Evolutionary conservation across 2,113 vertebrate species (phyloP), one percentile per base, ranked within the genome.

Genomic region (Serinus canaria): DNA sequence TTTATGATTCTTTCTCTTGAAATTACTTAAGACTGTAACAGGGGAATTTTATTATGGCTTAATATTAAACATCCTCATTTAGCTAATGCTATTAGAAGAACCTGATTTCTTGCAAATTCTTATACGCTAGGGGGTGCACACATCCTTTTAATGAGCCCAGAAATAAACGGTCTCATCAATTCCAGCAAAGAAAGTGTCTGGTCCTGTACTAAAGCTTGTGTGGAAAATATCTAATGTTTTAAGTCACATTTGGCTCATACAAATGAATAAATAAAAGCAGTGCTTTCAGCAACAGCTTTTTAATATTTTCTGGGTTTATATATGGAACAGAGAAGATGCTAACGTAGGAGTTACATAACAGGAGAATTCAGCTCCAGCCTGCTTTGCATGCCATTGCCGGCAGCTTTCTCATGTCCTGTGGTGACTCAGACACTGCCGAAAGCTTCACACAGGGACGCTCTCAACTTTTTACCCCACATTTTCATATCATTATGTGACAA

Each of bases 71-170:
- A 87, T 49, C 50, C 41, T 93, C 44, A 30, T 58, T 84, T 52
- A 66, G 43, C 63, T 79, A 52, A 92, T 2, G 5, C 28, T 66
- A 63, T 15, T 50, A 18, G 1, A 58, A 74, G 83, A 69, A 59
- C 12, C 15, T 44, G 50, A 46, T 95, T 79, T 50, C 76, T 70
- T 63, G 39, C 14, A 77, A 92, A 75, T 88, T 74, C 72, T 78
- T 89, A 87, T 77, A 77, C 97, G 91, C 97, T 91, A 98, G 97
- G 77, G 96, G 97, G 97, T 90, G 97, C 97, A 49, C 91, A 95
- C 84, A 74, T 87, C 95, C 96, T 94, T 94, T 76, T 43, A 85
- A 91, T 94, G 78, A 92, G 56, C 21, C 46, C 70, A 66, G 74
- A 87, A 82, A 31, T 20, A 70, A 78, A 81, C 28, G 13, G 28